A percentile compares a stretch with the other conserved stretches of the same genome.
These are phyloP conservation scores for Procavia capensis DNA, from an alignment of 2,113 vertebrate genomes.

Conservation along the genomic window DNA sequence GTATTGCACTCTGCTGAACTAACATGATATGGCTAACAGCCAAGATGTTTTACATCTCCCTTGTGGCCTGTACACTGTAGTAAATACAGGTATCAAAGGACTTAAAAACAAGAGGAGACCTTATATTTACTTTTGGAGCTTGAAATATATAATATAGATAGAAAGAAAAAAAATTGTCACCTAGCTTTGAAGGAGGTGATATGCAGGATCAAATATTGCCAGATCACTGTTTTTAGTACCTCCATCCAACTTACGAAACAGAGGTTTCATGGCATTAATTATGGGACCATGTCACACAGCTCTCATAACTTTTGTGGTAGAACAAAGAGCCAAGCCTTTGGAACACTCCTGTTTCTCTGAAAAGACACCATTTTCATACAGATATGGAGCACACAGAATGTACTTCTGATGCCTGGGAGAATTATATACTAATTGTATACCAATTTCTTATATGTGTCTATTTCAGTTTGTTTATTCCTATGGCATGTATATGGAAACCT, in stretches of 20 bases:
- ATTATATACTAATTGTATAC: not conserved
- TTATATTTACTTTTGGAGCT: not conserved
- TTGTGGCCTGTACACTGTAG: not conserved
- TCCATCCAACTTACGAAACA: not conserved
- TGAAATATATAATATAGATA: not conserved
- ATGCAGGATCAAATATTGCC: not conserved
- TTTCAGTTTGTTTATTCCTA: not conserved
- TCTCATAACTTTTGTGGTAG: not conserved
- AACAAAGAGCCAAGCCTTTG: not conserved
- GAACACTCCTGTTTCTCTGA: not conserved
- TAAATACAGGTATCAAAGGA: not conserved
- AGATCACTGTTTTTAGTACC: not conserved
- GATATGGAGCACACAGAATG: not conserved
- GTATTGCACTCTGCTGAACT: not conserved
- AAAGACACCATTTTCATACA: not conserved
- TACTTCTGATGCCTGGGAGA: not conserved
- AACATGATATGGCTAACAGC: not conserved
- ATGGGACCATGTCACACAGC: not conserved
- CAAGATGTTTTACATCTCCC: not conserved
- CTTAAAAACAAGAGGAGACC: not conserved
- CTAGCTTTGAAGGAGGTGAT: not conserved
- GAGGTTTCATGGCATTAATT: slow-evolving; percentile 14
- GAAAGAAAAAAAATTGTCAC: not conserved
- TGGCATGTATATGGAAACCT: not conserved
- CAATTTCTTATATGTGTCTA: not conserved